Percentiles rank a stretch among this genome's conserved stretches.
Conservation (phyloP, 2,888 invertebrate species). For the Arenicola marina region DNA sequence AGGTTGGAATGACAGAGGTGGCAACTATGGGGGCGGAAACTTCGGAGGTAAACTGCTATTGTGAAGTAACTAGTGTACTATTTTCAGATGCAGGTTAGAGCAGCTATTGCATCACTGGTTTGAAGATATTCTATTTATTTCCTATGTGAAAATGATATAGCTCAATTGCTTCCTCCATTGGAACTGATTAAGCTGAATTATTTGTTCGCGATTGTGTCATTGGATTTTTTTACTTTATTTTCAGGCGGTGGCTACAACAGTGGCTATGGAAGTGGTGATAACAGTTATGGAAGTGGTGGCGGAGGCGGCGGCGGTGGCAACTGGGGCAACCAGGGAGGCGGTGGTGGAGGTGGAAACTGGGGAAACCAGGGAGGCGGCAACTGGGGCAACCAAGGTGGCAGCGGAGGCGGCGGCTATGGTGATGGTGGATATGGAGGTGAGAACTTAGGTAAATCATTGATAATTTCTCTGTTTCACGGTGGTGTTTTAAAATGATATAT, state of each 20-base stretch:
- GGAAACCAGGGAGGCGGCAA: not conserved
- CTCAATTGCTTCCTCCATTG: too few relatives aligned
- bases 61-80: not conserved
- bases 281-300: too few relatives aligned
- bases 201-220: too few relatives aligned
- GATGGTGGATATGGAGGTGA: not conserved
- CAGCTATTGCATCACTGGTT: not conserved
- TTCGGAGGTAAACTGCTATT: conserved; percentile 1
- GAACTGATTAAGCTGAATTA: too few relatives aligned
- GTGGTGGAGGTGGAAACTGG: conserved; percentile 6
- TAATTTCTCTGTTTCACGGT: not conserved
- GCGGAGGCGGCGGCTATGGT: not conserved
- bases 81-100: not conserved
- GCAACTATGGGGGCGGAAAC: conserved; percentile 5
- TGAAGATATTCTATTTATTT: not conserved
- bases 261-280: too few relatives aligned
- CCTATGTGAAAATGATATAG: too few relatives aligned
- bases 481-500: not conserved
- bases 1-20: not conserved
- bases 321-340: conserved; percentile 12
- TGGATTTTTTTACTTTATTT: not conserved
- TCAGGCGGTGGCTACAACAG: conserved; percentile 4
- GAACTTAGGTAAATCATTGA: too few relatives aligned
- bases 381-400: not conserved
- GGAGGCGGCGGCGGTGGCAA: conserved; percentile 11